phyloP scores from a whole-genome alignment of 1,140 invertebrate species.

The Maconellicoccus hirsutus region DNA sequence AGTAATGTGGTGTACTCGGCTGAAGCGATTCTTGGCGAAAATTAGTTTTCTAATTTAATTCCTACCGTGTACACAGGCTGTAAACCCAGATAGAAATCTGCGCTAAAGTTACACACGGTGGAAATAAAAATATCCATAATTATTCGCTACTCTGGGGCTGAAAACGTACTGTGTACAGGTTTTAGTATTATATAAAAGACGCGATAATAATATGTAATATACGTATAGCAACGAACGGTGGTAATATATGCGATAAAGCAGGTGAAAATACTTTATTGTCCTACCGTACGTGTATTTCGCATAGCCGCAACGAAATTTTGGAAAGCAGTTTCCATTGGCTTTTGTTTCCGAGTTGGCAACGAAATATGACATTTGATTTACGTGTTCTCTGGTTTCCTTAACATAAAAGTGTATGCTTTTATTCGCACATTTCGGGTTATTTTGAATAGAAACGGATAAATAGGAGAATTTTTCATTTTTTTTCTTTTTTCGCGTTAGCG shows the following conservation, averaged over 20 bases:
- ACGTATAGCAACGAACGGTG: not conserved
- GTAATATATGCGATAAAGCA: not conserved
- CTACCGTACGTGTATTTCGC: not conserved
- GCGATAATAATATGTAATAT: not conserved
- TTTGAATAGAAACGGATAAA: conserved; percentile 7
- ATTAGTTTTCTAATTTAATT: too few relatives aligned
- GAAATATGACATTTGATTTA: conserved; percentile 9
- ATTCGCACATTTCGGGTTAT: not conserved
- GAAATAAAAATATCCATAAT: too few relatives aligned
- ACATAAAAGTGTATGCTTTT: not conserved
- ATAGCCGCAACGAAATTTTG: not conserved
- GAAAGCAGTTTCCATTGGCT: conserved; percentile 7
- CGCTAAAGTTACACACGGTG: too few relatives aligned
- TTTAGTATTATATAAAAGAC: not conserved
- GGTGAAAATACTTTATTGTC: conserved; percentile 4
- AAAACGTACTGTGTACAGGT: too few relatives aligned
- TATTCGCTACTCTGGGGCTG: too few relatives aligned
- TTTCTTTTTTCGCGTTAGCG: not conserved
- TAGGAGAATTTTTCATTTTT: not conserved
- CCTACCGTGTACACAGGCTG: too few relatives aligned
- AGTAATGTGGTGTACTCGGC: too few relatives aligned
- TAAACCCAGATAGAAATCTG: too few relatives aligned
- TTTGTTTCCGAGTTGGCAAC: conserved; percentile 7
- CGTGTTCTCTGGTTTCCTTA: not conserved
- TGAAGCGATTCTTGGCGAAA: too few relatives aligned